Evolutionary conservation across 2,113 vertebrate genomes (phyloP).

Genomic region (Anarrhichthys ocellatus): DNA sequence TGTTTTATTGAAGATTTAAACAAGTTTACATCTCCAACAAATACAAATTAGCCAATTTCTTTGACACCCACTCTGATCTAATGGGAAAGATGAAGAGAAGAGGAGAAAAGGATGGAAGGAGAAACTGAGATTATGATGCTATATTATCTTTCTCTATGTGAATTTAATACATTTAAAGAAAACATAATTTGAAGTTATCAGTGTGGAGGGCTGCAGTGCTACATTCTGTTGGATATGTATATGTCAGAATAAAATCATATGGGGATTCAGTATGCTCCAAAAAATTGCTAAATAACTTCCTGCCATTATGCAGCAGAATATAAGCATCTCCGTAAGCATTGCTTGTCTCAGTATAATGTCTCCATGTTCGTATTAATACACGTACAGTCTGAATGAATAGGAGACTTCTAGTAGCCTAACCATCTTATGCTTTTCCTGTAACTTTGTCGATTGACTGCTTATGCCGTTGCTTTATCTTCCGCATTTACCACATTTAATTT

Average conservation of each 20-base stretch:
- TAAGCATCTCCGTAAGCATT: slow-evolving; percentile 41
- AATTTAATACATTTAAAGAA: slow-evolving; percentile 81
- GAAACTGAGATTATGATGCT: slow-evolving; percentile 58
- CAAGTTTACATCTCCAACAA: slow-evolving; percentile 80
- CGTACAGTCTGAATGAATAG: slow-evolving; percentile 38
- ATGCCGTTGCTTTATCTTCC: slow-evolving; percentile 56
- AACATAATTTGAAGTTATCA: slow-evolving; percentile 71
- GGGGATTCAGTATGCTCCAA: slow-evolving; percentile 29
- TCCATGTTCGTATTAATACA: slow-evolving; percentile 65
- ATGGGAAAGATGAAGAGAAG: slow-evolving; percentile 49
- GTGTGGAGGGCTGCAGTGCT: slow-evolving; percentile 45
- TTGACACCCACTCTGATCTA: slow-evolving; percentile 70
- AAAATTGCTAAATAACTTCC: slow-evolving; percentile 40
- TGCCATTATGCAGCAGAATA: slow-evolving; percentile 62
- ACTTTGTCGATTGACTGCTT: slow-evolving; percentile 46
- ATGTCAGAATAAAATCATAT: slow-evolving; percentile 55
- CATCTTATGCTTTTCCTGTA: slow-evolving; percentile 24
- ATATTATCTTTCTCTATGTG: slow-evolving; percentile 75
- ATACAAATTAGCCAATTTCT: slow-evolving; percentile 78
- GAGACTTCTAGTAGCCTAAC: slow-evolving; percentile 39
- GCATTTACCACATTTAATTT: slow-evolving; percentile 58
- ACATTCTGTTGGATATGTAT: slow-evolving; percentile 59
- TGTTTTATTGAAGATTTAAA: slow-evolving; percentile 85
- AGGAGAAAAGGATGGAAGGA: slow-evolving; percentile 24
- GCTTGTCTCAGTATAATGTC: slow-evolving; percentile 60